Conservation (phyloP, 2,888 invertebrate species). For the Osmoderma eremita region DNA sequence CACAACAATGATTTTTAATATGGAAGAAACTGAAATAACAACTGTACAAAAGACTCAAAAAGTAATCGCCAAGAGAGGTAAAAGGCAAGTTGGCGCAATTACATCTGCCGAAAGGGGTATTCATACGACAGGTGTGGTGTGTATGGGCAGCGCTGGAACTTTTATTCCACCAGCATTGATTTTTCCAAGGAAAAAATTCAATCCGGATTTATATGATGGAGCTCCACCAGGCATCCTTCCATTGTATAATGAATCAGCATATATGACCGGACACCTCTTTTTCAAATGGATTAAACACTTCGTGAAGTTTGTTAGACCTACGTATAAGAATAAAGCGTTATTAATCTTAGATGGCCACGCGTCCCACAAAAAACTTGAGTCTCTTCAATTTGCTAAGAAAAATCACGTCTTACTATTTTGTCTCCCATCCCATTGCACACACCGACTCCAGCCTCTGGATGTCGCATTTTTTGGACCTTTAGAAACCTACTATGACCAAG, state of each 20-base stretch:
- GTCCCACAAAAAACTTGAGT: not conserved
- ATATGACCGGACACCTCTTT: conserved; percentile 45
- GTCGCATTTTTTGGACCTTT: not conserved
- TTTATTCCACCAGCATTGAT: no score
- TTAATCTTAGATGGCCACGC: not conserved
- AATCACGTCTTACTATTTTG: not conserved
- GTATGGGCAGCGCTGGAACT: not conserved
- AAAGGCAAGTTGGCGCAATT: conserved; percentile 37
- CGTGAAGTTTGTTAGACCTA: no score
- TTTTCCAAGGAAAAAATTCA: not conserved
- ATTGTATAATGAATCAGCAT: conserved; percentile 46
- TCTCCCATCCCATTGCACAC: not conserved
- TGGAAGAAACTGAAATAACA: conserved; percentile 58
- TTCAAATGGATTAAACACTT: no score
- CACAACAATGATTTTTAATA: conserved; percentile 54
- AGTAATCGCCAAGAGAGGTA: conserved; percentile 52
- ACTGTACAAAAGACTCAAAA: no score
- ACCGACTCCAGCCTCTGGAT: not conserved
- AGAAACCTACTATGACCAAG: not conserved
- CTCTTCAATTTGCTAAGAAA: not conserved
- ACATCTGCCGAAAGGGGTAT: not conserved
- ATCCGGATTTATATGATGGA: not conserved
- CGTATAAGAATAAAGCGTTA: no score
- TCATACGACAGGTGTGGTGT: not conserved
- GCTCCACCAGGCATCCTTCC: conserved; percentile 47